Evolutionary conservation across 2,113 vertebrate species (phyloP), one percentile per base, ranked within the genome.

Genomic region (Chloroceryle aenea): DNA sequence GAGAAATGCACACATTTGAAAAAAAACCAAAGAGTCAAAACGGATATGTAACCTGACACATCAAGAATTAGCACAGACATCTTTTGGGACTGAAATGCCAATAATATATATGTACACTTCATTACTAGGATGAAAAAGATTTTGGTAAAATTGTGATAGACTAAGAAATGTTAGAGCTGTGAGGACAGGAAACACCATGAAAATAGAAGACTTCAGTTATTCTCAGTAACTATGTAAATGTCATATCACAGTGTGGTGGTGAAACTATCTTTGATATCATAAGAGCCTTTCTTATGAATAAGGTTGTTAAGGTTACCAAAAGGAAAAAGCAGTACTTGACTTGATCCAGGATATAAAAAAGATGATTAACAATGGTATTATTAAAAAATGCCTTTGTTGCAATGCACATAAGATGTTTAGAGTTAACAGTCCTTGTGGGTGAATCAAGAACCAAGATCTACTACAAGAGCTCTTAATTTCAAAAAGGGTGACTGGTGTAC

Each of bases 331-430:
- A 74, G 18, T 20, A 40, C 10, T 78, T 86, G 25, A 52, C 18
- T 48, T 66, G 8, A 68, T 42, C 6, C 26, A 56, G 4, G 20
- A 55, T 2, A 59, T 11, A 69, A 84, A 36, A 80, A 76, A 68
- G 0, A 1, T 20, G 8, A 52, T 29, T 73, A 43, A 73, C 61
- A 64, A 42, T 23, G 12, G 29, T 59, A 15, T 67, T 71, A 29
- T 56, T 68, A 36, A 72, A 40, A 26, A 71, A 55, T 4, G 9
- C 14, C 7, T 68, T 22, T n/a, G 6, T 38, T 80, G n/a, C 8
- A 45, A 8, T 45, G 5, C 3, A 7, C 0, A 0, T 14, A 26
- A 68, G 30, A 36, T 21, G 15, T 68, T 84, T 53, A 62, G 36
- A 67, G 26, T 26, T 32, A 64, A 52, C 7, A 71, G 5, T 32